Percentiles rank a stretch among this genome's conserved stretches.
Evolutionary conservation across 2,888 invertebrate genomes (phyloP).

Genomic region (Glaucopsyche alexis): DNA sequence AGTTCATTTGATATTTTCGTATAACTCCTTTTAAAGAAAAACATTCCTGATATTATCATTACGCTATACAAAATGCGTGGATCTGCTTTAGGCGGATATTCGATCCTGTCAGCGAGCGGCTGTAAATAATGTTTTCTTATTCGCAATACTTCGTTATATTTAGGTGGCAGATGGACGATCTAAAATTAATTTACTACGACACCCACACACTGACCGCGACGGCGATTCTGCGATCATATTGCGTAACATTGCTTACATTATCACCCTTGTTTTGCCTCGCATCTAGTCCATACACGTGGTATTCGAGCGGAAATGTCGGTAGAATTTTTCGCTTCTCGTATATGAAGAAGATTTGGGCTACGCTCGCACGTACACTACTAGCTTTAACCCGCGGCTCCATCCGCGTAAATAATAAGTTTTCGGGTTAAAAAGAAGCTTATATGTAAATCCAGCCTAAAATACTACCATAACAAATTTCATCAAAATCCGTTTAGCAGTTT

Average conservation of each 20-base stretch:
- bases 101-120: conserved; percentile 39
- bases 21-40: neutral
- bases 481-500: too few species aligned
- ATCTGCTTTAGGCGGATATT: conserved; percentile 36
- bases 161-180: conserved; percentile 57
- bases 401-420: too few species aligned
- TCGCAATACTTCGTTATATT: conserved; percentile 42
- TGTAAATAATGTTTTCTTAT: conserved; percentile 41
- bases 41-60: neutral
- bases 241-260: neutral
- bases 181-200: conserved; percentile 60
- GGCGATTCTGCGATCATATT: conserved; percentile 1
- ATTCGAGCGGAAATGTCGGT: neutral
- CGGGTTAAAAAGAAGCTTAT: too few species aligned
- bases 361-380: too few species aligned
- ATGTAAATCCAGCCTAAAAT: too few species aligned
- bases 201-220: conserved; percentile 46
- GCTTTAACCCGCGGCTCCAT: too few species aligned
- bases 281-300: neutral
- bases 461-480: too few species aligned
- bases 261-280: neutral
- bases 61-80: neutral
- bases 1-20: neutral
- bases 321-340: too few species aligned
- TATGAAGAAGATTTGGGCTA: too few species aligned